Percentiles rank a stretch among this genome's conserved stretches.
Conservation (phyloP, 1,140 invertebrate genomes). For the Tetraneura akinire region DNA sequence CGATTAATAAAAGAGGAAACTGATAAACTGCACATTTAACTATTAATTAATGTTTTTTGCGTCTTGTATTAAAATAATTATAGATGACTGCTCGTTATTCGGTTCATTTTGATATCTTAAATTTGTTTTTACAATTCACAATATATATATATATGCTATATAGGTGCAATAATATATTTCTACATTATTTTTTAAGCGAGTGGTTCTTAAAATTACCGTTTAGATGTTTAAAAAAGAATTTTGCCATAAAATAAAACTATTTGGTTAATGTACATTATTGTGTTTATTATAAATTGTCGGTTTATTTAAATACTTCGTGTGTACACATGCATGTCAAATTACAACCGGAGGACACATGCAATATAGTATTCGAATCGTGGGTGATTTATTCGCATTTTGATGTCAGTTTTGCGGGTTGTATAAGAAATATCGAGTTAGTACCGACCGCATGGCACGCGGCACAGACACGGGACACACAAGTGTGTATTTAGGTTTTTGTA, state of each 20-base stretch:
- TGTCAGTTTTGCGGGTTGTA: background rate
- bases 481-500: conserved; percentile 2
- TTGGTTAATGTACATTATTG: background rate
- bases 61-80: too few species aligned
- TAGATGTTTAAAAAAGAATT: background rate
- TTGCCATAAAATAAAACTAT: background rate
- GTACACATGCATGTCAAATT: background rate
- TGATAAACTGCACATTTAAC: too few species aligned
- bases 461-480: background rate
- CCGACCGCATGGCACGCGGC: background rate
- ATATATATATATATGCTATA: too few species aligned
- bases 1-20: background rate
- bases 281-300: background rate
- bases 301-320: background rate
- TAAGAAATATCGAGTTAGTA: background rate
- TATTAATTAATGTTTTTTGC: too few species aligned
- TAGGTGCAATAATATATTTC: too few species aligned
- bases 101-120: too few species aligned
- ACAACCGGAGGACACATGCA: background rate
- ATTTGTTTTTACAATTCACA: too few species aligned
- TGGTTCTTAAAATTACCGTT: background rate
- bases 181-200: background rate
- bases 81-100: too few species aligned
- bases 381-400: conserved; percentile 2
- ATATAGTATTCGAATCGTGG: background rate